Evolutionary conservation across 1,140 invertebrate species (phyloP), one percentile per base, ranked within the genome.

Genomic region (Monochamus saltuarius): DNA sequence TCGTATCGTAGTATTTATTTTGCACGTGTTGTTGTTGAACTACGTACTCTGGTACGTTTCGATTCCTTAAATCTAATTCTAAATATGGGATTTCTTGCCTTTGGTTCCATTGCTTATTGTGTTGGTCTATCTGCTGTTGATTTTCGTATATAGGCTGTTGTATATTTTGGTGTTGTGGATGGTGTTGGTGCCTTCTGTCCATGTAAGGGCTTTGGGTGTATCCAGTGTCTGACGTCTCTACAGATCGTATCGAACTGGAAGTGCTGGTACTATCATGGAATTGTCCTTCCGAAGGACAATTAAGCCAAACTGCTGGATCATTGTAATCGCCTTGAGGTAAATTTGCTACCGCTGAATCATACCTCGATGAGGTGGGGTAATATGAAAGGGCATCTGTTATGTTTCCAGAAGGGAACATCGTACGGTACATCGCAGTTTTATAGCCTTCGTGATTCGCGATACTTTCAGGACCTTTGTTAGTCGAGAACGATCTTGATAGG

Each of bases 351-450:
- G 83, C 83, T 46, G 85, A 84, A 64, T 89, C 88, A 64, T 89
- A 89, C 53, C 82, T 75, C 43, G 78, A 81, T 50, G 84, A 87
- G 0, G 86, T 88, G 43, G 88, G 88, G 74, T 90, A 89, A 62
- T 90, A 90, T 0, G 86, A 86, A 38, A 89, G 75, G 14, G 87
- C 87, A 70, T 90, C 88, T 0, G 88, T 90, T 22, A 89, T 84
- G 72, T 88, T 89, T 13, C 85, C 84, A 1, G 84, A 82, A 37
- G 87, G 87, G 73, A 87, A 89, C 78, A 83, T 87, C 11, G 83
- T 81, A 34, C 85, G 79, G 68, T 87, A 85, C 73, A 84, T 81
- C 1, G 80, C 79, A 17, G 77, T 77, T 77, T 87, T 88, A 69
- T 87, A 87, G 40, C 81, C 82, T 64, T 89, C 87, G 73, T 86